phyloP scores from a whole-genome alignment of 2,888 invertebrate species.

The Ichneumon xanthorius region DNA sequence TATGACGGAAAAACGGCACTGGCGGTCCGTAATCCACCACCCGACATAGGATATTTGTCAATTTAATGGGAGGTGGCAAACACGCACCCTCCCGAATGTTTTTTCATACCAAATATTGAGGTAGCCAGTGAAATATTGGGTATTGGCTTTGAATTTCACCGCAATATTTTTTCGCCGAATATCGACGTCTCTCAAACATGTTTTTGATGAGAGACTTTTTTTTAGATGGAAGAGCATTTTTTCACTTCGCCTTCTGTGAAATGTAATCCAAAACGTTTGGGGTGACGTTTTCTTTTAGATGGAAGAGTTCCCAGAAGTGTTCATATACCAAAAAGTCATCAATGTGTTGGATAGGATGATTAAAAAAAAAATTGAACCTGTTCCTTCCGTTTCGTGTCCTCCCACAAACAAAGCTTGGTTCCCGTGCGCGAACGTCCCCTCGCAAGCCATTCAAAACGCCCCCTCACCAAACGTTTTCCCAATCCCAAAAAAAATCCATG shows the following conservation, averaged over 20 bases:
- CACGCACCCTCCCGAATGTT: background rate
- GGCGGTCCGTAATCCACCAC: background rate
- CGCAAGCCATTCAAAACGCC: background rate
- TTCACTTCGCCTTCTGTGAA: too few species aligned
- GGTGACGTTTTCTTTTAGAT: too few species aligned
- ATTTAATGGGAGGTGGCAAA: background rate
- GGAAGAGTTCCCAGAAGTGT: too few species aligned
- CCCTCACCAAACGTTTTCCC: background rate
- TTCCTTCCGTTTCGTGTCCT: background rate
- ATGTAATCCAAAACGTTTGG: too few species aligned
- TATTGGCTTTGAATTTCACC: background rate
- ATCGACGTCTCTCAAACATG: too few species aligned
- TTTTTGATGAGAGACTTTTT: too few species aligned
- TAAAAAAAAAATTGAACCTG: too few species aligned
- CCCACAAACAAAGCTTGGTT: too few species aligned
- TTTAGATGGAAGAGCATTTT: too few species aligned
- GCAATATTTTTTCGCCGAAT: background rate
- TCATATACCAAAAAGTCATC: background rate
- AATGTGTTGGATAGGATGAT: background rate
- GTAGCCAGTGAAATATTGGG: background rate
- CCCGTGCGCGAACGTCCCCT: background rate
- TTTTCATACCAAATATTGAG: background rate
- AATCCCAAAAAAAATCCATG: background rate
- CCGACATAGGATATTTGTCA: background rate
- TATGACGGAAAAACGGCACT: constrained; percentile 4